A percentile compares a stretch with the other conserved stretches of the same genome.
Evolutionary conservation across 2,113 vertebrate species (phyloP).

Genomic region (Petaurus breviceps): DNA sequence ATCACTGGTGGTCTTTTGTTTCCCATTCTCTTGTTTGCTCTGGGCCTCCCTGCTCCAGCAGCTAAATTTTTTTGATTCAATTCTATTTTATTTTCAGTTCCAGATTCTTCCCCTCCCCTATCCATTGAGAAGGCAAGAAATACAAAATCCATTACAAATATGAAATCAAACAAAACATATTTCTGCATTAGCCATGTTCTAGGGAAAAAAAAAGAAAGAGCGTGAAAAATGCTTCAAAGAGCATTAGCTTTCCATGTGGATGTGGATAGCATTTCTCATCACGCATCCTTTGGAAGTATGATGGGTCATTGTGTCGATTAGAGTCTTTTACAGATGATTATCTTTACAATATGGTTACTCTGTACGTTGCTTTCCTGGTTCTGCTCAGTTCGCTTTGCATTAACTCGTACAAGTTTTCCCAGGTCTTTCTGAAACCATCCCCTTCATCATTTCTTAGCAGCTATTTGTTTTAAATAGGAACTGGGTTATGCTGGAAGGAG

Average conservation of each 20-base stretch:
- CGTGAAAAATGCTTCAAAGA: no score
- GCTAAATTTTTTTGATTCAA: background rate
- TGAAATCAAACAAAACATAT: background rate
- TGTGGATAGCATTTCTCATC: background rate
- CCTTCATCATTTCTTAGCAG: background rate
- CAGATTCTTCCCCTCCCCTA: background rate
- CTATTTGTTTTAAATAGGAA: background rate
- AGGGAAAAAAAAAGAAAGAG: no score
- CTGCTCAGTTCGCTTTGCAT: background rate
- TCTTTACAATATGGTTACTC: background rate
- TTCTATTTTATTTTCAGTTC: background rate
- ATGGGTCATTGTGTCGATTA: background rate
- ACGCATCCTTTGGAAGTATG: no score
- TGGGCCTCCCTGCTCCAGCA: background rate
- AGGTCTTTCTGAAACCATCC: background rate
- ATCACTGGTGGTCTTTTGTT: background rate
- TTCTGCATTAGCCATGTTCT: background rate
- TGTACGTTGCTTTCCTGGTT: background rate
- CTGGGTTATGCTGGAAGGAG: background rate
- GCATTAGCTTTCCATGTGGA: background rate
- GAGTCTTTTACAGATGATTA: background rate
- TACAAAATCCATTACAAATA: background rate
- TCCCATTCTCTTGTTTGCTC: background rate
- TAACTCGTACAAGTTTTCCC: background rate
- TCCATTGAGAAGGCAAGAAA: background rate